phyloP scores from a whole-genome alignment of 1,140 invertebrate species.

The Microplitis mediator region DNA sequence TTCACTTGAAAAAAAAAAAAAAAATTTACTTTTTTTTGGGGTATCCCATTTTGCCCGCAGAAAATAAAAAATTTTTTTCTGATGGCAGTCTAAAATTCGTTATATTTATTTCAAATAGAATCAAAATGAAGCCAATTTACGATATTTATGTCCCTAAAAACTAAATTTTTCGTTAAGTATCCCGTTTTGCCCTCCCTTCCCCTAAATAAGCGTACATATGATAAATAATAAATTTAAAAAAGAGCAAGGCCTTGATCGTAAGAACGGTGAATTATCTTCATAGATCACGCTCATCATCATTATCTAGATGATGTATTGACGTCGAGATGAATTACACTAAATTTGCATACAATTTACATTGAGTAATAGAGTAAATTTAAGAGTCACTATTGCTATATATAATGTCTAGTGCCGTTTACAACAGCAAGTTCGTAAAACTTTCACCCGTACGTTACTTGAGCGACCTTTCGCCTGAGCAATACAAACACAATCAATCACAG shows the following conservation, averaged over 20 bases:
- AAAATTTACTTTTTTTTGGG: too few species aligned
- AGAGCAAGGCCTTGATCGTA: neutral
- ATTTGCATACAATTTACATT: constrained; percentile 31
- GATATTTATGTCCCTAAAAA: too few species aligned
- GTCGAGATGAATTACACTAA: constrained; percentile 16
- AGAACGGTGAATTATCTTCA: neutral
- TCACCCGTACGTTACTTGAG: constrained; percentile 11
- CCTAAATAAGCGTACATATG: neutral
- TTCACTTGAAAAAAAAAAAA: too few species aligned
- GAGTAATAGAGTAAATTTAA: constrained; percentile 1
- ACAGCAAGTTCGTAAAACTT: constrained; percentile 20
- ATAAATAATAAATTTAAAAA: neutral
- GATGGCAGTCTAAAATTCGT: too few species aligned
- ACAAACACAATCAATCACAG: constrained; percentile 15
- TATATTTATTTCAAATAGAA: too few species aligned
- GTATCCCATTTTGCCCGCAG: too few species aligned
- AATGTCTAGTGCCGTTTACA: too few species aligned
- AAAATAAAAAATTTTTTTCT: too few species aligned
- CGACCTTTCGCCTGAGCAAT: neutral
- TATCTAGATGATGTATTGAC: constrained; percentile 23
- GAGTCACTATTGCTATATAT: too few species aligned
- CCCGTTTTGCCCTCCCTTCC: too few species aligned
- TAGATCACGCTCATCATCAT: constrained; percentile 21
- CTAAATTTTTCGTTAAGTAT: too few species aligned
- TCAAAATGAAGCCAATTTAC: too few species aligned